These are phyloP conservation scores for Harmothoe impar DNA, from an alignment of 2,888 invertebrate species.

Conservation along the genomic window DNA sequence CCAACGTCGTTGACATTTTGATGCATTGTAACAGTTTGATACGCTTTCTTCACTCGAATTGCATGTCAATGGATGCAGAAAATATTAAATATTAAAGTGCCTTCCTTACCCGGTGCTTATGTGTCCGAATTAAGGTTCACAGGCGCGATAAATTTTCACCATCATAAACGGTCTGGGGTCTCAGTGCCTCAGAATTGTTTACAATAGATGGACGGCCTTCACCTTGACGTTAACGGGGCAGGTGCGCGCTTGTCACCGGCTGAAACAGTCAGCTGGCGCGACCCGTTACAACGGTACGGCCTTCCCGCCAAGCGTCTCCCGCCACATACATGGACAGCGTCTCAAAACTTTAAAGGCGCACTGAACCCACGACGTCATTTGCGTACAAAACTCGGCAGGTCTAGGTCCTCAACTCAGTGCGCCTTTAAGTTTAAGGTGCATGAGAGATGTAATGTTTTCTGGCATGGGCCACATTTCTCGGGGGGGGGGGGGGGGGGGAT, in stretches of 20 bases:
- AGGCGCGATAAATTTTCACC: slow-evolving; percentile 22
- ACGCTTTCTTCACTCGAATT: background rate
- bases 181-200: background rate
- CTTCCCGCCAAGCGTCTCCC: background rate
- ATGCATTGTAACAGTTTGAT: slow-evolving; percentile 7
- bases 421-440: too few relatives aligned
- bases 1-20: background rate
- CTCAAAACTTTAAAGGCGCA: too few relatives aligned
- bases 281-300: background rate
- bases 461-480: too few relatives aligned
- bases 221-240: background rate
- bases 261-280: background rate
- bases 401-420: too few relatives aligned
- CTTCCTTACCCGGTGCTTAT: background rate
- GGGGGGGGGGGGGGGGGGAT: too few relatives aligned
- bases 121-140: slow-evolving; percentile 3
- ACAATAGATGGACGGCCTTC: slow-evolving; percentile 37
- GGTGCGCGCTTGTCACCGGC: background rate
- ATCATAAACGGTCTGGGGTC: background rate
- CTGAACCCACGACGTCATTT: too few relatives aligned
- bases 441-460: too few relatives aligned
- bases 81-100: slow-evolving; percentile 32
- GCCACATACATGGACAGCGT: too few relatives aligned
- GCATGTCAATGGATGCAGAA: slow-evolving; percentile 13
- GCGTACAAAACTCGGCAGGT: too few relatives aligned